Conservation (phyloP, 2,888 invertebrate species). For the Plebejus melissa region DNA sequence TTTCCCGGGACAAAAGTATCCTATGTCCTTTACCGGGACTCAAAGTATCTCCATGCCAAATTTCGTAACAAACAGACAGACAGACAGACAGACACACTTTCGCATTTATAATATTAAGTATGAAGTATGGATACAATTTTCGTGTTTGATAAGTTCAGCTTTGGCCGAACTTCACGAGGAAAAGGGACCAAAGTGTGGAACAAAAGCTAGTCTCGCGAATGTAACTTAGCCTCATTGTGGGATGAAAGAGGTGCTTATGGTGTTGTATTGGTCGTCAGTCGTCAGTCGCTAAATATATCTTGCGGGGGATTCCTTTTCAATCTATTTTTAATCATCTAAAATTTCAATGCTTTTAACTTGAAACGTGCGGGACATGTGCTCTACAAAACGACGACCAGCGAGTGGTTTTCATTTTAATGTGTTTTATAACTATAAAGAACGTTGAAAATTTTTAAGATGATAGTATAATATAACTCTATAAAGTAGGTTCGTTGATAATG, state of each 20-base stretch:
- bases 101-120: no score
- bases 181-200: neutral
- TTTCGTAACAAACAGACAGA: no score
- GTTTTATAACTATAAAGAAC: neutral
- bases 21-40: no score
- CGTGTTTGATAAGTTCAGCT: neutral
- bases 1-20: no score
- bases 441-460: neutral
- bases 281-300: conserved; percentile 28
- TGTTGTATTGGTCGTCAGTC: conserved; percentile 41
- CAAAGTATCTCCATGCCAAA: no score
- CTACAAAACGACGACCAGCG: neutral
- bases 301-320: conserved; percentile 24
- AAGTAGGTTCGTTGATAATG: neutral
- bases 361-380: conserved; percentile 9
- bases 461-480: neutral
- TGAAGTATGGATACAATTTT: no score
- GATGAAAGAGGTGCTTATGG: conserved; percentile 41
- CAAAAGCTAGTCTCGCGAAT: conserved; percentile 32
- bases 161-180: neutral
- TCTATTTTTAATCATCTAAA: conserved; percentile 26
- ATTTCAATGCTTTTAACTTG: conserved; percentile 19
- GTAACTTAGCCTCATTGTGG: conserved; percentile 35
- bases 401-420: neutral
- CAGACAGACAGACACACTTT: no score